Conservation (phyloP, 64 coral and sea anemone species). For the Cladopsammia gracilis region DNA sequence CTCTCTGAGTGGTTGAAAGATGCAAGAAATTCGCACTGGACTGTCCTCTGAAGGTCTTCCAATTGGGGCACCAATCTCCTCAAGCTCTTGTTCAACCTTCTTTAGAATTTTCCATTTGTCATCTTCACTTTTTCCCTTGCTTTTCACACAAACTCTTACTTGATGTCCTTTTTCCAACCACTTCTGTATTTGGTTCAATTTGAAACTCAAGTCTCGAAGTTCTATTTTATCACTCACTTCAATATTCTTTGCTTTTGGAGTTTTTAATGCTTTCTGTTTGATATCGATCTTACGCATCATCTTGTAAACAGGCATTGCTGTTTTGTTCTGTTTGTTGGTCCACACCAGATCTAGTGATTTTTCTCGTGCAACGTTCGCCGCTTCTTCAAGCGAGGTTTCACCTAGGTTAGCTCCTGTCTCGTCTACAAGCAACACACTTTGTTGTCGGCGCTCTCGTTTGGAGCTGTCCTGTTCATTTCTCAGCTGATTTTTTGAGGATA, state of each 20-base stretch:
- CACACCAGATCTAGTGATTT: conserved; percentile 18
- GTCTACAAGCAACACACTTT: conserved; percentile 11
- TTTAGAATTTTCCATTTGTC: conserved; percentile 8
- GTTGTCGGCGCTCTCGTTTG: not conserved
- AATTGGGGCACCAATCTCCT: not conserved
- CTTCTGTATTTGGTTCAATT: conserved; percentile 1
- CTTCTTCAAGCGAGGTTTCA: conserved; percentile 7
- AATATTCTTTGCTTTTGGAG: not conserved
- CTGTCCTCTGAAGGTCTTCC: conserved; percentile 19
- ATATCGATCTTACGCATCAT: not conserved
- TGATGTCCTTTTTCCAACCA: conserved; percentile 33
- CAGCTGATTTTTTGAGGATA: not conserved
- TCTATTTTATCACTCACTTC: conserved; percentile 34
- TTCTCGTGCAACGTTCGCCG: not conserved
- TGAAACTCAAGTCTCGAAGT: conserved; percentile 19
- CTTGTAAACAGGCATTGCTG: conserved; percentile 4
- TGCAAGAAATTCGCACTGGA: not conserved
- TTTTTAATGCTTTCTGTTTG: not conserved
- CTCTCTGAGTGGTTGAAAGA: not conserved
- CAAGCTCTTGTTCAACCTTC: conserved; percentile 11
- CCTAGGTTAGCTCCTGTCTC: conserved; percentile 12
- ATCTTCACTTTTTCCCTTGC: not conserved
- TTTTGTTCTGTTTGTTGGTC: conserved; percentile 1
- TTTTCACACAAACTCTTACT: conserved; percentile 21
- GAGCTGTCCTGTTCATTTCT: not conserved